These are phyloP conservation scores for Xanthorhoe designata DNA, from an alignment of 2,888 invertebrate species.

Conservation along the genomic window DNA sequence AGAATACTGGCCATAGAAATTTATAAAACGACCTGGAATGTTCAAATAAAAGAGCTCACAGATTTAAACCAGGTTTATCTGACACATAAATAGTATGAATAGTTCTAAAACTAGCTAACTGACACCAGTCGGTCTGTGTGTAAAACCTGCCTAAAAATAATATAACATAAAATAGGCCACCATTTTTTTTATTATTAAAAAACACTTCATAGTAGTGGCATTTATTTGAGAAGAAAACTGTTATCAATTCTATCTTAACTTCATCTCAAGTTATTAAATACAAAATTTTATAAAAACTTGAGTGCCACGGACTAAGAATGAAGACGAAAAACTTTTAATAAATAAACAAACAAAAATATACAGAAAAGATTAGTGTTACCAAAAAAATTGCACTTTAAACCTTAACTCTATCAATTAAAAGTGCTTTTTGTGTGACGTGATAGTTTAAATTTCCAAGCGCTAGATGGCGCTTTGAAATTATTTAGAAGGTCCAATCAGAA, in stretches of 20 bases:
- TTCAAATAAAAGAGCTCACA: constrained; percentile 12
- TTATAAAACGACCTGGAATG: constrained; percentile 34
- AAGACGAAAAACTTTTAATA: not conserved
- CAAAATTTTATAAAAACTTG: not conserved
- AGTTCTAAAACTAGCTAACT: not conserved
- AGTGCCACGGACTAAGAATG: not conserved
- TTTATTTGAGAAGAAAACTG: not conserved
- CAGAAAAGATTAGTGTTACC: constrained; percentile 12
- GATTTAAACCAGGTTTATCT: not conserved
- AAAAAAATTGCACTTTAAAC: constrained; percentile 15
- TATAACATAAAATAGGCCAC: constrained; percentile 20
- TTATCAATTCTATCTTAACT: not conserved
- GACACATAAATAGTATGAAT: not conserved
- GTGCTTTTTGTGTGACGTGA: constrained; percentile 9
- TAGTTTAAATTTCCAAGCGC: not conserved
- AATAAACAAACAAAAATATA: constrained; percentile 6
- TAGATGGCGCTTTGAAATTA: constrained; percentile 9
- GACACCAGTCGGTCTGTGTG: not conserved
- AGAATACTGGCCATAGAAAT: constrained; percentile 1
- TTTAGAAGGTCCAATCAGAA: not conserved
- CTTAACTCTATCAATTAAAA: constrained; percentile 4
- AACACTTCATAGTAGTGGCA: not conserved
- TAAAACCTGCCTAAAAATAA: not conserved
- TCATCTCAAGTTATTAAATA: not conserved
- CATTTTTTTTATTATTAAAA: constrained; percentile 2